A percentile compares a stretch with the other conserved stretches of the same genome.
Evolutionary conservation across 2,113 vertebrate species (phyloP).

Genomic region (Burhinus oedicnemus): DNA sequence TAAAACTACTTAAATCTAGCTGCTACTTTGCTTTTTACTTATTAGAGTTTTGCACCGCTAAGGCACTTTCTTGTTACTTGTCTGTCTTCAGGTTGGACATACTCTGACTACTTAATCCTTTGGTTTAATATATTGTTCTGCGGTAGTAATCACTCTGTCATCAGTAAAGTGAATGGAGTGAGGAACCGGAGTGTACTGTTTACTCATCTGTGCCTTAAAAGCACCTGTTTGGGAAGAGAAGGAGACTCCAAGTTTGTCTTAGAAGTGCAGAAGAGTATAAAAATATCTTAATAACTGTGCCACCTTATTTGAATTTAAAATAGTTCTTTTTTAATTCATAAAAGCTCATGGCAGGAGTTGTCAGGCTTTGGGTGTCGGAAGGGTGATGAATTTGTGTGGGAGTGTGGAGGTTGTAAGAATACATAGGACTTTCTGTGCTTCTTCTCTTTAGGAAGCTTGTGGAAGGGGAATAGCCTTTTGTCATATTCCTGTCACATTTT

Average conservation of each 20-base stretch:
- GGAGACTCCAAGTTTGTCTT: background rate
- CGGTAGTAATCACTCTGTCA: background rate
- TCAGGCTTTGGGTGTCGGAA: constrained; percentile 37
- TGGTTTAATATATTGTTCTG: background rate
- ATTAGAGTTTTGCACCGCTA: background rate
- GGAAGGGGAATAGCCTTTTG: constrained; percentile 42
- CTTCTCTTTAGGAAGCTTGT: background rate
- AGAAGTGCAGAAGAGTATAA: background rate
- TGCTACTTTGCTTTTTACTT: background rate
- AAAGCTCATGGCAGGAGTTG: background rate
- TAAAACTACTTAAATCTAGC: background rate
- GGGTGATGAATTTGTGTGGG: constrained; percentile 19
- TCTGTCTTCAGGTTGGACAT: background rate
- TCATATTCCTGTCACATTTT: background rate
- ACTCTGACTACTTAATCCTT: background rate
- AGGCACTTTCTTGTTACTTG: background rate
- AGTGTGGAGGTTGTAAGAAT: background rate
- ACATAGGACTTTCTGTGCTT: background rate
- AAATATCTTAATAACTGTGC: constrained; percentile 42
- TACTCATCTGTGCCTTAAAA: background rate
- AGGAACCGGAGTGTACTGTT: background rate
- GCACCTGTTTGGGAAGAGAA: background rate
- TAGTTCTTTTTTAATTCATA: constrained; percentile 32
- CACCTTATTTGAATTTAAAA: constrained; percentile 38
- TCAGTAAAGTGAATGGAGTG: background rate